Evolutionary conservation across 2,888 invertebrate genomes (phyloP), one percentile per base, ranked within the genome.

Genomic region (Agrotis segetum): DNA sequence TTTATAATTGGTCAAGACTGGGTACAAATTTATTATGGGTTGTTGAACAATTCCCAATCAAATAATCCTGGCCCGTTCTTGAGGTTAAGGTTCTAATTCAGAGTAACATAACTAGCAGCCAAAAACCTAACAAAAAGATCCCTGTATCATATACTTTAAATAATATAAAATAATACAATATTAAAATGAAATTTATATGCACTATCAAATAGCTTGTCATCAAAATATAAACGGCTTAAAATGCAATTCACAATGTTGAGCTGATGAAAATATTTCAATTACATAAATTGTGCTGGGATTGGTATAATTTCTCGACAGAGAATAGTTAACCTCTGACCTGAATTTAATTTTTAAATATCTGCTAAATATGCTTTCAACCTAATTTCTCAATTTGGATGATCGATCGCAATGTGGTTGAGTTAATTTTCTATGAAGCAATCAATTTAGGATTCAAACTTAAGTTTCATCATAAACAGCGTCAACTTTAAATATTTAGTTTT

Each of bases 321-420:
- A 67, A 46, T 56, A 68, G 63, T 66, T 67, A 21, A 67, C 62
- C 60, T 70, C 61, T 78, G 73, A 78, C 78, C 79, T 58, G 50
- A 71, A 82, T 82, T 69, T 66, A 81, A 61, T 52, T 70, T 84
- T 79, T 60, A 77, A 79, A 74, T 19, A 61, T 58, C 14, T 52
- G 19, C 49, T 65, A 67, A 74, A 83, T 81, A 65, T 74, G 75
- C 65, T 77, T 69, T 69, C 79, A 83, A 83, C 83, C 82, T 77
- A 76, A 72, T 82, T 87, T 80, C 83, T 77, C 62, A 40, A 74
- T 84, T 71, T 68, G 70, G 66, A 68, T 65, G 46, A 68, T 76
- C 71, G 47, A 82, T 79, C 55, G 19, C 24, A 53, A 56, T 64
- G 64, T 19, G 52, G 49, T 29, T 9, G n/a, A 9, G 49, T 29